phyloP scores from a whole-genome alignment of 1,140 invertebrate genomes.

The Dysdera silvatica region DNA sequence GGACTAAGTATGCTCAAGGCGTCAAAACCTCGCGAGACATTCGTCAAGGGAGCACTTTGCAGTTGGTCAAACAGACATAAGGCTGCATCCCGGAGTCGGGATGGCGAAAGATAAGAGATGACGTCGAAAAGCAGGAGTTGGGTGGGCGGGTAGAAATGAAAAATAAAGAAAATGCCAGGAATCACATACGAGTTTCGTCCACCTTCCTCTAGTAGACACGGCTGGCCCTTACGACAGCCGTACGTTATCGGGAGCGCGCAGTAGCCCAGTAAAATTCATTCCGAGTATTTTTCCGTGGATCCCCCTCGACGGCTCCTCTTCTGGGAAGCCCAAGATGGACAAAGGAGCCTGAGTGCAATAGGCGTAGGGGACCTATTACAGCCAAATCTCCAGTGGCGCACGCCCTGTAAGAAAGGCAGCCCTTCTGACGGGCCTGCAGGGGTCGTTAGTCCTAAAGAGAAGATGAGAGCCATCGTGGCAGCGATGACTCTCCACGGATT shows the following conservation, averaged over 20 bases:
- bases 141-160: no score
- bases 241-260: slow-evolving; percentile 24
- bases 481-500: slow-evolving; percentile 26
- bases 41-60: slow-evolving; percentile 26
- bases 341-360: slow-evolving; percentile 22
- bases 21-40: slow-evolving; percentile 16
- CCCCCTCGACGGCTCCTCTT: slow-evolving; percentile 26
- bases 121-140: neutral
- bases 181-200: no score
- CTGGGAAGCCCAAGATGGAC: slow-evolving; percentile 14
- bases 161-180: no score
- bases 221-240: neutral
- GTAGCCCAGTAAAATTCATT: slow-evolving; percentile 27
- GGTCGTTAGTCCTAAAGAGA: slow-evolving; percentile 31
- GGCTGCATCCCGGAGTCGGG: slow-evolving; percentile 9
- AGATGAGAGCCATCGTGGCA: slow-evolving; percentile 29
- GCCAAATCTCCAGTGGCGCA: slow-evolving; percentile 14
- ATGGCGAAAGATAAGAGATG: neutral
- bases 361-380: slow-evolving; percentile 27
- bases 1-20: slow-evolving; percentile 16
- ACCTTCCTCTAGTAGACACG: slow-evolving; percentile 10
- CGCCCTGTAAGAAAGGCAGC: slow-evolving; percentile 14
- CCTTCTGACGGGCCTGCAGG: slow-evolving; percentile 24
- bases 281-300: slow-evolving; percentile 20
- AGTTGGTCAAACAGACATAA: slow-evolving; percentile 31